Conservation (phyloP, 64 coral and sea anemone genomes). For the Stylophora pistillata region DNA sequence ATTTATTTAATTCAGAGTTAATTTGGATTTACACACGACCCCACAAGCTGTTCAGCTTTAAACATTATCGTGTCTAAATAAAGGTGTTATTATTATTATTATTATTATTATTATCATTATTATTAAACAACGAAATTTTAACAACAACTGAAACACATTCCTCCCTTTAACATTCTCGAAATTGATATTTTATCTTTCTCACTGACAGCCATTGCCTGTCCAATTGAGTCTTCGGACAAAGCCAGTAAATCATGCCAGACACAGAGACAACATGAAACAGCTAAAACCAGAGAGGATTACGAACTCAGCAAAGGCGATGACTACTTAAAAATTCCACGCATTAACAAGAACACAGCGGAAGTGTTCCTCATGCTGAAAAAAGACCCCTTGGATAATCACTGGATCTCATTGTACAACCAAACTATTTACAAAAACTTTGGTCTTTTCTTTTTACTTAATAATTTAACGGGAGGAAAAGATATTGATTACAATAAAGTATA, state of each 20-base stretch:
- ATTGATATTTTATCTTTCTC: background rate
- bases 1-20: too few relatives aligned
- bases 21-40: too few relatives aligned
- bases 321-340: background rate
- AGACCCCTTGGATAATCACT: slow-evolving; percentile 30
- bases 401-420: slow-evolving; percentile 47
- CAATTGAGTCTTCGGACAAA: slow-evolving; percentile 8
- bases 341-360: background rate
- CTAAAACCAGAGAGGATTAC: background rate
- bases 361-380: background rate
- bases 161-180: too few relatives aligned
- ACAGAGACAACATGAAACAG: background rate
- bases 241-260: background rate
- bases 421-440: slow-evolving; percentile 43
- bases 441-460: background rate
- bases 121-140: too few relatives aligned
- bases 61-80: too few relatives aligned
- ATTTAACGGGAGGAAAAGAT: background rate
- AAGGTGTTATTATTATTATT: too few relatives aligned
- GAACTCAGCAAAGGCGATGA: background rate
- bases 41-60: too few relatives aligned
- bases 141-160: too few relatives aligned
- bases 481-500: slow-evolving; percentile 31
- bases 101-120: too few relatives aligned
- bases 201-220: background rate